phyloP scores from a whole-genome alignment of 2,888 invertebrate genomes.

The Alitta virens region DNA sequence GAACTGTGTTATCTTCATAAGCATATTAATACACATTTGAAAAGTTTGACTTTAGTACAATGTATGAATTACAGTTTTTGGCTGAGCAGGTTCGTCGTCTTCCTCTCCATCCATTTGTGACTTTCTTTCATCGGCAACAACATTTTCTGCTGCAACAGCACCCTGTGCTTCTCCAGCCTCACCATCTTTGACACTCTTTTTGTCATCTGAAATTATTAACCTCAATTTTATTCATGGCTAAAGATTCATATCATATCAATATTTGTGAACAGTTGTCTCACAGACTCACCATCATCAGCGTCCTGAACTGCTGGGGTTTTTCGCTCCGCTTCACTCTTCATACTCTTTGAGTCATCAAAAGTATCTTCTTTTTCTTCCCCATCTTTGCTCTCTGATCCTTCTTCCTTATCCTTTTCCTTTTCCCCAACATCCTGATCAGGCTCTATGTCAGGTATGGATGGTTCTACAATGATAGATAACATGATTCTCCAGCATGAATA shows the following conservation, averaged over 20 bases:
- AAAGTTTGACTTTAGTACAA: too few relatives aligned
- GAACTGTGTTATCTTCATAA: too few relatives aligned
- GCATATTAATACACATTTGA: too few relatives aligned
- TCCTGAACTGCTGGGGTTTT: conserved; percentile 3
- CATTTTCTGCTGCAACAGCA: neutral
- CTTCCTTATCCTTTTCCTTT: conserved; percentile 30
- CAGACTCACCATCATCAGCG: too few relatives aligned
- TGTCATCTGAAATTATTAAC: conserved; percentile 1
- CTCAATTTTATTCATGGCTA: too few relatives aligned
- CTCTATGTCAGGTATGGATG: conserved; percentile 52
- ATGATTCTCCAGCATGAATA: too few relatives aligned
- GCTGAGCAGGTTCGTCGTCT: conserved; percentile 5
- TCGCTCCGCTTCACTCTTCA: neutral
- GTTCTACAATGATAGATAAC: conserved; percentile 32
- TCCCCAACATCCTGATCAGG: conserved; percentile 40
- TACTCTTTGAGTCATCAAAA: neutral
- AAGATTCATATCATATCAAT: too few relatives aligned
- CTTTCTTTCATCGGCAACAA: neutral
- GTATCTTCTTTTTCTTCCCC: neutral
- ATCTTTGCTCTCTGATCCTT: neutral
- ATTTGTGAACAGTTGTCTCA: too few relatives aligned
- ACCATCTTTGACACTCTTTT: conserved; percentile 11
- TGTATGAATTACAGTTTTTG: conserved; percentile 21
- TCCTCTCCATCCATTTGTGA: conserved; percentile 9
- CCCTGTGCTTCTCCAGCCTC: conserved; percentile 8